Base-by-base conservation (phyloP, 2,888 invertebrate species). In the Nemapogon koenigi region DNA sequence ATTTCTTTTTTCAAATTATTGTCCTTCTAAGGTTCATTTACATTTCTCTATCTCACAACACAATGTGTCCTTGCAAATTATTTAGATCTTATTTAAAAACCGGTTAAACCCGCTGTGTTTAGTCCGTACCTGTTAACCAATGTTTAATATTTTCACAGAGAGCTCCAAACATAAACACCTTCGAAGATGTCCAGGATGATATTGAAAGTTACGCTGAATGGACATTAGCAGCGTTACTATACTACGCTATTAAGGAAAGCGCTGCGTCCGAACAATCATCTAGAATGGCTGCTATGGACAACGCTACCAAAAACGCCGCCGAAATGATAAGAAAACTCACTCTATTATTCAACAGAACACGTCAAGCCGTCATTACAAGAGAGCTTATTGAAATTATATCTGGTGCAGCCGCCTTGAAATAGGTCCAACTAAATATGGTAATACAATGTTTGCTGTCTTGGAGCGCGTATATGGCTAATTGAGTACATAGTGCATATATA, bases 301-400 rank as follows among this genome's bases (percentile, higher is more conserved):
- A 84, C 53, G 90, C 91, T 27, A 88, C 85, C 56, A 91, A 90
- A 68, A 91, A 91, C 64, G 90, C 91, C 3, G 86, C 84, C 35
- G 90, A 91, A 48, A 89, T 90, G 89, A 90, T 91, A 56, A 83
- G 83, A 53, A 87, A 87, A 51, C 72, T 90, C 41, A 87, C 86
- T 1, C 63, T 90, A 49, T 82, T 87, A 13, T 90, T 84, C 81
- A 90, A 90, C 75, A 76, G 90, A 50, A 91, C 90, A 19, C 78
- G 90, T 47, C 90, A 91, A 62, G 85, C 90, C 39, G 93, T 93
- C 57, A 94, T 94, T 69, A 94, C 94, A 26, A 81, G 89, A 49
- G 94, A 94, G 61, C 81, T 94, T 50, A 94, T 92, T 55, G 94
- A 94, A 81, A 94, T 94, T 69, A 94, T 94, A 56, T 93, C 93